Percentiles rank a stretch among this genome's conserved stretches.
These are phyloP conservation scores for Amblyraja radiata DNA, from an alignment of 2,797 vertebrate genomes.

Conservation along the genomic window DNA sequence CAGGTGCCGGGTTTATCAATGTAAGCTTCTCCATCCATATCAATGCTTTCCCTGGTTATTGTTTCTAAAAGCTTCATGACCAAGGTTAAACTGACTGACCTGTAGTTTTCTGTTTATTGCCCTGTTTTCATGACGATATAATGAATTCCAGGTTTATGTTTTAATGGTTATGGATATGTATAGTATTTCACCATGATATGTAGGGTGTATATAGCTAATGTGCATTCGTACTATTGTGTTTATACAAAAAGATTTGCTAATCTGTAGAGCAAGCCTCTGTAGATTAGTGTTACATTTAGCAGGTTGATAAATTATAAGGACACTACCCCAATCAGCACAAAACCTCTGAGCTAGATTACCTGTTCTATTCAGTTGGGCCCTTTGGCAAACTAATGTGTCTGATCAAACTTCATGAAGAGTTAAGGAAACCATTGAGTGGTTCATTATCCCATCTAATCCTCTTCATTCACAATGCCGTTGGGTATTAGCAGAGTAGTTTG, in stretches of 20 bases:
- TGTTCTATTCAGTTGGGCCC: not conserved
- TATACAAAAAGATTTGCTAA: not conserved
- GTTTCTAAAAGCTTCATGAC: too few relatives aligned
- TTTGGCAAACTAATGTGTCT: not conserved
- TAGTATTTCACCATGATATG: not conserved
- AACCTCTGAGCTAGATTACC: not conserved
- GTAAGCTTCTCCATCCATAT: too few relatives aligned
- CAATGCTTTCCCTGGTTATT: too few relatives aligned
- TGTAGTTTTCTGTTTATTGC: not conserved
- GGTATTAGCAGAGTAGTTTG: not conserved
- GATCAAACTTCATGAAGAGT: not conserved
- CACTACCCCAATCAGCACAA: not conserved
- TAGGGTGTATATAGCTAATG: not conserved
- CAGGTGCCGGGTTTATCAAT: too few relatives aligned
- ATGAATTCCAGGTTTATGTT: not conserved
- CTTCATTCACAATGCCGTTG: not conserved
- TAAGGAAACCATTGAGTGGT: not conserved
- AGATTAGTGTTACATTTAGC: not conserved
- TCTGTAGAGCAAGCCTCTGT: not conserved
- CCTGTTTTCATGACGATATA: not conserved
- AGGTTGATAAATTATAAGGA: not conserved
- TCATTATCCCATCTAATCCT: conserved; percentile 3
- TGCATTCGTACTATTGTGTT: not conserved
- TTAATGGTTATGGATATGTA: not conserved
- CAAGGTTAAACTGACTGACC: too few relatives aligned